Conservation (phyloP, 2,797 vertebrate genomes). For the Heteromormyrus szaboi region DNA sequence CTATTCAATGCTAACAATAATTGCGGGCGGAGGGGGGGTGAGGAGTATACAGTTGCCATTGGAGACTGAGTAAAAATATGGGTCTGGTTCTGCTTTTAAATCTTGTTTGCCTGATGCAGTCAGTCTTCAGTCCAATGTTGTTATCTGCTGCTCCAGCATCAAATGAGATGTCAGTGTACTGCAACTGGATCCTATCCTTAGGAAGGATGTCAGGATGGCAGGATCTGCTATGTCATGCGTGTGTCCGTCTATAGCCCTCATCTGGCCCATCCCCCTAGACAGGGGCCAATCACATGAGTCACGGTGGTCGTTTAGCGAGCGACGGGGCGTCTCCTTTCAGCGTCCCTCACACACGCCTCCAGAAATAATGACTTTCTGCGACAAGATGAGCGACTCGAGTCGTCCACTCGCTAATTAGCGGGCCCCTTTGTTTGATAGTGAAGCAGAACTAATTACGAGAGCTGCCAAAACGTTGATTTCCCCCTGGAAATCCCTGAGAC, state of each 20-base stretch:
- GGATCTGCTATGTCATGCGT: neutral
- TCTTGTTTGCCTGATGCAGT: neutral
- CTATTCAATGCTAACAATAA: neutral
- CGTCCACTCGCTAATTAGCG: conserved; percentile 67
- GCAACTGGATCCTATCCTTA: neutral
- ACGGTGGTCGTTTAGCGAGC: neutral
- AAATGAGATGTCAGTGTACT: neutral
- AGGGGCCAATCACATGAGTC: neutral
- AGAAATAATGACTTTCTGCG: conserved; percentile 57
- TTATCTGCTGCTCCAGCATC: neutral
- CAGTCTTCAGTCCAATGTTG: neutral
- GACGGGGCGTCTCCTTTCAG: neutral
- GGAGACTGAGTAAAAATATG: neutral
- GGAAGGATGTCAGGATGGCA: neutral
- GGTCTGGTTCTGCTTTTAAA: neutral
- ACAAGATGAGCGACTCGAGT: conserved; percentile 60
- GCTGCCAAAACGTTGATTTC: conserved; percentile 62
- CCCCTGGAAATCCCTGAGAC: conserved; percentile 49
- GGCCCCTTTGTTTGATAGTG: conserved; percentile 68
- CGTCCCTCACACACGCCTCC: conserved; percentile 31
- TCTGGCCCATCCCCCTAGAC: neutral
- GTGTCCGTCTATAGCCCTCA: neutral
- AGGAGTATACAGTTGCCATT: neutral
- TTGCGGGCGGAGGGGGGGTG: neutral
- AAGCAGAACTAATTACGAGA: conserved; percentile 72